Base-by-base conservation (phyloP, 2,113 vertebrate species). In the Cyprinodon variegatus region DNA sequence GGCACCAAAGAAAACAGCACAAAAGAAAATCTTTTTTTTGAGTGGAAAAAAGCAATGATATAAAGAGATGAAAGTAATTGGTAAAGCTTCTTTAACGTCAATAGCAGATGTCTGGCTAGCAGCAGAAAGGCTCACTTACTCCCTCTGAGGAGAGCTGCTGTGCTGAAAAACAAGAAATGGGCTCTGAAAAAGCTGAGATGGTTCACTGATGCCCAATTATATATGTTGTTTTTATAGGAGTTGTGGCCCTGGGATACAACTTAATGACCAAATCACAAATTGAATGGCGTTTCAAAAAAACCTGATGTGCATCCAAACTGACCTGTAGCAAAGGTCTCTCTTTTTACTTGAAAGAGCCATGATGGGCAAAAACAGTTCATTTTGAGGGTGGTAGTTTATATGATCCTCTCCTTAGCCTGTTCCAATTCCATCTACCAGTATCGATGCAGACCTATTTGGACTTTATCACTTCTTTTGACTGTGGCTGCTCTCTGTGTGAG, bases 251-350 rank as follows among this genome's bases (percentile, higher is more conserved):
- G 9, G 89, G 91, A 86, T 70, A 85, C 17, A 4, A 63, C 61
- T 82, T 88, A 91, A 92, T 89, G 87, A 89, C 74, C 70, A 62
- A 86, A 87, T 89, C 84, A 85, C 85, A 81, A 70, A 86, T 79
- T 77, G 82, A 82, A 85, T 83, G 81, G 83, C 84, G 76, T 70
- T 68, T 89, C 74, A 85, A 78, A 89, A 88, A 88, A 84, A 84
- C 87, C 89, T 81, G 90, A 77, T 89, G 80, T 81, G 65, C 83
- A 81, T 83, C 82, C 78, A 81, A 3, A 2, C 73, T 61, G 84
- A 83, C 84, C 83, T 65, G 63, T 74, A 79, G 66, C 76, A 81
- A 83, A 83, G 84, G 72, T 70, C 41, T 86, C 78, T 29, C 43
- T 8, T 78, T 61, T 77, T 75, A 53, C 76, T 87, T 80, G 80